These are phyloP conservation scores for Lithophane leautieri DNA, from an alignment of 2,888 invertebrate species.

Conservation along the genomic window DNA sequence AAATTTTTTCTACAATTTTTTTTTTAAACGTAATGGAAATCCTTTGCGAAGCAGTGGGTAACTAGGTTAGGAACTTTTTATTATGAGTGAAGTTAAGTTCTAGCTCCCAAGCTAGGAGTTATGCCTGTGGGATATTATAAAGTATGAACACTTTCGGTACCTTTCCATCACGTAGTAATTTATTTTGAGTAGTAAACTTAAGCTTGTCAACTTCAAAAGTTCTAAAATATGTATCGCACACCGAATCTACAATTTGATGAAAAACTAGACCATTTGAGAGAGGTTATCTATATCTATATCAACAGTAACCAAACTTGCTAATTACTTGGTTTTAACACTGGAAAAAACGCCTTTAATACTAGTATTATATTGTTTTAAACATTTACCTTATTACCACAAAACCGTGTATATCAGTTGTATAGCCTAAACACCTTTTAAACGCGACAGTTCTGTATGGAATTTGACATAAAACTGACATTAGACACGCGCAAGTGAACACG, in stretches of 20 bases:
- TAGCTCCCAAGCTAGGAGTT: constrained; percentile 6
- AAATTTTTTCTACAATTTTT: neutral
- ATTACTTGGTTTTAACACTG: neutral
- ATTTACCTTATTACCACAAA: too few relatives aligned
- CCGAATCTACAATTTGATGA: neutral
- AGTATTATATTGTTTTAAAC: constrained; percentile 30
- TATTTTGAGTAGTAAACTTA: constrained; percentile 56
- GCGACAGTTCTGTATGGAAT: too few relatives aligned
- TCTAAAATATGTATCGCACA: constrained; percentile 5
- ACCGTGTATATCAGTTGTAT: too few relatives aligned
- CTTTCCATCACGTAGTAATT: constrained; percentile 53
- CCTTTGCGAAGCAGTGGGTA: constrained; percentile 17
- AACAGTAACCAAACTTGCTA: neutral
- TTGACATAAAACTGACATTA: too few relatives aligned
- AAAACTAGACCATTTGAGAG: neutral
- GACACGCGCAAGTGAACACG: too few relatives aligned
- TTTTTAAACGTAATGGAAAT: too few relatives aligned
- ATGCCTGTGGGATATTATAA: constrained; percentile 30
- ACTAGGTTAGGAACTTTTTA: constrained; percentile 21
- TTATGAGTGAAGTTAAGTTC: constrained; percentile 4
- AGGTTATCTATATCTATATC: neutral
- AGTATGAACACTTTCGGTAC: constrained; percentile 16
- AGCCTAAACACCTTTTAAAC: too few relatives aligned
- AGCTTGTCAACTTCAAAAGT: constrained; percentile 31
- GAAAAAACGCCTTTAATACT: neutral